These are phyloP conservation scores for Herpailurus yagouaroundi DNA, from an alignment of 2,113 vertebrate species.

Conservation along the genomic window DNA sequence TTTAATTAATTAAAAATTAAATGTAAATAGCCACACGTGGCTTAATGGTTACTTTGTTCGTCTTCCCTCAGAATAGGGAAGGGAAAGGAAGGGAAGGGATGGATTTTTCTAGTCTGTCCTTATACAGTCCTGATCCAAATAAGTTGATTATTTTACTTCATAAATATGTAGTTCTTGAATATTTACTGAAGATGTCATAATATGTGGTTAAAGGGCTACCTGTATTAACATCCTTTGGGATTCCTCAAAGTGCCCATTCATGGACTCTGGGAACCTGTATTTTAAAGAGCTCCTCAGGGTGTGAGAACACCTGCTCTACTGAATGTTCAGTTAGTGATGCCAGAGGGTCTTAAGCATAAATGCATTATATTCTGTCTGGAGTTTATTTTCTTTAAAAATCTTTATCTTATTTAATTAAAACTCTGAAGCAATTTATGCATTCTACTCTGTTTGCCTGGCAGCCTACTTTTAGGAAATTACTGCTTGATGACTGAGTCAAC, in stretches of 20 bases:
- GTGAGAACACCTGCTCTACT: neutral
- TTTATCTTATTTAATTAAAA: slow-evolving; percentile 3
- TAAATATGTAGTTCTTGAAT: neutral
- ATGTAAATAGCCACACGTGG: neutral
- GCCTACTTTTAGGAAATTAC: neutral
- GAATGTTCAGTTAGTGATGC: neutral
- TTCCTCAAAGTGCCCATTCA: neutral
- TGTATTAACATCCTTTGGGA: neutral
- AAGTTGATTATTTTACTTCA: neutral
- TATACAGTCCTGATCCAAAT: neutral
- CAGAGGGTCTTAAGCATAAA: neutral
- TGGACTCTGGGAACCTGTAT: neutral
- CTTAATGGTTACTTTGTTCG: neutral
- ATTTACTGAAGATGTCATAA: neutral
- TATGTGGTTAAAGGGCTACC: neutral
- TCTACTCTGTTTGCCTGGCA: neutral
- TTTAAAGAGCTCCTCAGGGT: neutral
- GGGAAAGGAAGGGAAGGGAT: too few species aligned
- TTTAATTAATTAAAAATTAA: neutral
- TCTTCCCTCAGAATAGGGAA: neutral
- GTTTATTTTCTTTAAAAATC: neutral
- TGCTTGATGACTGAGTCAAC: neutral
- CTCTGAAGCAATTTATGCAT: neutral
- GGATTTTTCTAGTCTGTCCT: slow-evolving; percentile 3
- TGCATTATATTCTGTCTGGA: neutral